Evolutionary conservation across 2,888 invertebrate species (phyloP).

Genomic region (Dendrolimus houi): DNA sequence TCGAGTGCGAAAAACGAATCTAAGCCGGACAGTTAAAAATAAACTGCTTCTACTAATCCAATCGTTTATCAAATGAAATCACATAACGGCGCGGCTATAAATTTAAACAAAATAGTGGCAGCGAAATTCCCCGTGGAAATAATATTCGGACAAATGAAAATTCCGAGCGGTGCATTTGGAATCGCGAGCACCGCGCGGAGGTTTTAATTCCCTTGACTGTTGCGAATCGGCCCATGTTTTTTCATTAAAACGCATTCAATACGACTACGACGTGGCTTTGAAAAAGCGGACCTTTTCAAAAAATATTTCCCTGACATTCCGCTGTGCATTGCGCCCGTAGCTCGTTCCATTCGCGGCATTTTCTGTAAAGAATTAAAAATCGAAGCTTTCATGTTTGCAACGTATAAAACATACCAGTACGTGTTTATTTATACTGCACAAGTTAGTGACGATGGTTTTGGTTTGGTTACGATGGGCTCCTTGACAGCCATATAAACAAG

Average conservation of each 20-base stretch:
- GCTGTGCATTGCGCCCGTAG: slow-evolving; percentile 45
- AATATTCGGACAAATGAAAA: slow-evolving; percentile 70
- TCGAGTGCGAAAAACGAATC: too few relatives aligned
- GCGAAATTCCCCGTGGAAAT: slow-evolving; percentile 50
- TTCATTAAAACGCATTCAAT: slow-evolving; percentile 77
- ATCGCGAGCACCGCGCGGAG: slow-evolving; percentile 51
- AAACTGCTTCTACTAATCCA: slow-evolving; percentile 22
- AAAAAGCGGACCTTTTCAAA: slow-evolving; percentile 70
- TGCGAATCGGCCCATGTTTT: slow-evolving; percentile 74
- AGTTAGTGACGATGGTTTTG: too few relatives aligned
- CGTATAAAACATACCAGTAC: slow-evolving; percentile 11
- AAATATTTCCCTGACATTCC: slow-evolving; percentile 67
- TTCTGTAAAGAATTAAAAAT: slow-evolving; percentile 41
- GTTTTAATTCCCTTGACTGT: slow-evolving; percentile 75
- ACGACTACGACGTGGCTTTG: slow-evolving; percentile 71
- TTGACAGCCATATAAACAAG: too few relatives aligned
- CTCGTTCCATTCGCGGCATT: slow-evolving; percentile 48
- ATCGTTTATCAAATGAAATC: slow-evolving; percentile 35
- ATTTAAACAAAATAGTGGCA: slow-evolving; percentile 43
- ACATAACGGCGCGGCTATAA: slow-evolving; percentile 35
- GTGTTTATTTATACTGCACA: too few relatives aligned
- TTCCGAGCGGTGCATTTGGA: slow-evolving; percentile 55
- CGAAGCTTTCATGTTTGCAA: slow-evolving; percentile 23
- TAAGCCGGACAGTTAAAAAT: not conserved
- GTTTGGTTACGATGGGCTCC: too few relatives aligned